phyloP scores from a whole-genome alignment of 2,797 vertebrate species.

The Micromesistius poutassou region DNA sequence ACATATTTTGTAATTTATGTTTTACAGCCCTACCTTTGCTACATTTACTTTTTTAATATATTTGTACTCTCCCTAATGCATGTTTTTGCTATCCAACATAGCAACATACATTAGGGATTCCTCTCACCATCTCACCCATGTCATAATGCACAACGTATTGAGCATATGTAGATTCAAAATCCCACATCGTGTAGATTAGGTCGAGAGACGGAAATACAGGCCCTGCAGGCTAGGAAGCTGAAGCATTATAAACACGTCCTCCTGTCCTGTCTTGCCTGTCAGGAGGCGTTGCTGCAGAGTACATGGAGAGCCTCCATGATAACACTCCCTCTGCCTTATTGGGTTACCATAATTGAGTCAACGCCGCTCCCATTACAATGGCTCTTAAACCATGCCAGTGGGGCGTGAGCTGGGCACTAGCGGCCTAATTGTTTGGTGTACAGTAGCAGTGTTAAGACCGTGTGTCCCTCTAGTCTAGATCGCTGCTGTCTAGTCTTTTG shows the following conservation, averaged over 20 bases:
- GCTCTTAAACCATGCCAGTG: not conserved
- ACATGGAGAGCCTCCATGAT: not conserved
- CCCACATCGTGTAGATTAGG: not conserved
- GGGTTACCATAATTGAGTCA: not conserved
- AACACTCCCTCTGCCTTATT: not conserved
- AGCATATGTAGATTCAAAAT: not conserved
- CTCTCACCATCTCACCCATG: no score
- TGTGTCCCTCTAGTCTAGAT: not conserved
- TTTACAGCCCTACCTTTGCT: not conserved
- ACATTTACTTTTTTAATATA: not conserved
- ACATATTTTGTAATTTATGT: not conserved
- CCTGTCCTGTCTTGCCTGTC: constrained; percentile 4
- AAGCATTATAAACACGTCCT: not conserved
- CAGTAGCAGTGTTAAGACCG: not conserved
- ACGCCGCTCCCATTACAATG: not conserved
- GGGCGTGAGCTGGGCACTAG: not conserved
- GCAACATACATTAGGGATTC: no score
- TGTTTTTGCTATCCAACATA: no score
- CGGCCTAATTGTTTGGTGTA: not conserved
- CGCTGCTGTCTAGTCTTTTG: not conserved
- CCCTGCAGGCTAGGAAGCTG: not conserved
- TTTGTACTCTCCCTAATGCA: no score
- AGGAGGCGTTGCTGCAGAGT: not conserved
- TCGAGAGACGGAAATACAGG: not conserved
- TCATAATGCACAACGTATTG: not conserved